Conservation (phyloP, 1,140 invertebrate species). For the Heterodera carotae region DNA sequence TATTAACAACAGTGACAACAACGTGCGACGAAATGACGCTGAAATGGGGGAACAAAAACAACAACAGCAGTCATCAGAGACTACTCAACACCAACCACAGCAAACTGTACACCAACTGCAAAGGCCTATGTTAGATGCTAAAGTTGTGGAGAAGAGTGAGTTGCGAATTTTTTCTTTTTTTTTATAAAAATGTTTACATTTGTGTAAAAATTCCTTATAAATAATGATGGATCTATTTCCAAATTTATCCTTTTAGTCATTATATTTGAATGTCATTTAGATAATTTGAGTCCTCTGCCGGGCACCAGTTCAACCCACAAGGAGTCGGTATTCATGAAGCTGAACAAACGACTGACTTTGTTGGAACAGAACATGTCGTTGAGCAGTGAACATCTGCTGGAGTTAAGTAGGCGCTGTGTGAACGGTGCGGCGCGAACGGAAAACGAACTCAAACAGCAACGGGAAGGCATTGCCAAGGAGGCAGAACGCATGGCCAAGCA, state of each 20-base stretch:
- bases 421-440: neutral
- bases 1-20: neutral
- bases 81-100: constrained; percentile 11
- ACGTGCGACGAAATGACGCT: neutral
- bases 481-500: constrained; percentile 21
- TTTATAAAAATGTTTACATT: too few relatives aligned
- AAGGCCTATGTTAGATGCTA: constrained; percentile 9
- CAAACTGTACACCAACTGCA: constrained; percentile 25
- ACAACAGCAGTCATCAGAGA: neutral
- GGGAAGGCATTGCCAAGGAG: constrained; percentile 8
- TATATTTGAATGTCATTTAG: constrained; percentile 21
- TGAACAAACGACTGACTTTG: constrained; percentile 91
- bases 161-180: neutral
- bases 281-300: constrained; percentile 44
- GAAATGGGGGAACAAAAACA: constrained; percentile 16
- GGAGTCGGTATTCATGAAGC: constrained; percentile 88
- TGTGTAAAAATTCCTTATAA: too few relatives aligned
- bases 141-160: constrained; percentile 5
- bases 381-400: constrained; percentile 74
- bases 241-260: neutral
- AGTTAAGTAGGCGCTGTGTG: constrained; percentile 18
- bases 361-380: constrained; percentile 93
- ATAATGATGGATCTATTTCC: too few relatives aligned
- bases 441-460: neutral
- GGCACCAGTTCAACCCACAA: constrained; percentile 72